Base-by-base conservation (phyloP, 2,888 invertebrate genomes). In the Machimus atricapillus region DNA sequence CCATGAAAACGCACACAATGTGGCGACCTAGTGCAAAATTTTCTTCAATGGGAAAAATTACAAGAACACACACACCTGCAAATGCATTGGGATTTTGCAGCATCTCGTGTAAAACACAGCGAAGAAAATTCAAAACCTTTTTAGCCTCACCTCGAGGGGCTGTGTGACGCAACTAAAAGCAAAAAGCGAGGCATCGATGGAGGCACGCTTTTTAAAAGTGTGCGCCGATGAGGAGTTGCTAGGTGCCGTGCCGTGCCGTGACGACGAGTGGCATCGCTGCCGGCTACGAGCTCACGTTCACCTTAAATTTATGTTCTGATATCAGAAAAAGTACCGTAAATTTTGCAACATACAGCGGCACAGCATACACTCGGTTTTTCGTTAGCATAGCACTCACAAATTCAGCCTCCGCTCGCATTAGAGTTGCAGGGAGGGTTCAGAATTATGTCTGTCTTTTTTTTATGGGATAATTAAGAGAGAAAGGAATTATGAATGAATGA, bases 281-380 rank as follows among this genome's bases (percentile, higher is more conserved):
- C 66, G 66, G 27, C 66, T 66, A 19, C 19, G 8, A 27, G 27
- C 66, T 66, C 52, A n/a, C 23, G 66, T 66, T 66, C 23, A 27
- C 3, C 14, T 78, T 27, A 78, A 78, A 43, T 76, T 78, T 78
- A 78, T 78, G 78, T 46, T n/a, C 23, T 43, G 43, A 78, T 43
- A 43, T 43, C 43, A 78, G 78, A 77, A 78, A 78, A 78, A 40
- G 78, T 78, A 78, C 78, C 43, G 78, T 78, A 46, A 8, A 78
- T 78, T 78, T 14, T 27, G 46, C 43, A 78, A 23, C 19, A 78
- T 16, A 40, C 9, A 23, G 43, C 23, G 4, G 2, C 9, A 12
- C 40, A 12, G 27, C 43, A 46, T 27, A 27, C 23, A 66, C 4
- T 27, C 9, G 23, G 9, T 66, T 52, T 52, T 52, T 52, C 52